Percentiles rank a stretch among this genome's conserved stretches.
Evolutionary conservation across 2,888 invertebrate genomes (phyloP).

Genomic region (Protodeltote pygarga): DNA sequence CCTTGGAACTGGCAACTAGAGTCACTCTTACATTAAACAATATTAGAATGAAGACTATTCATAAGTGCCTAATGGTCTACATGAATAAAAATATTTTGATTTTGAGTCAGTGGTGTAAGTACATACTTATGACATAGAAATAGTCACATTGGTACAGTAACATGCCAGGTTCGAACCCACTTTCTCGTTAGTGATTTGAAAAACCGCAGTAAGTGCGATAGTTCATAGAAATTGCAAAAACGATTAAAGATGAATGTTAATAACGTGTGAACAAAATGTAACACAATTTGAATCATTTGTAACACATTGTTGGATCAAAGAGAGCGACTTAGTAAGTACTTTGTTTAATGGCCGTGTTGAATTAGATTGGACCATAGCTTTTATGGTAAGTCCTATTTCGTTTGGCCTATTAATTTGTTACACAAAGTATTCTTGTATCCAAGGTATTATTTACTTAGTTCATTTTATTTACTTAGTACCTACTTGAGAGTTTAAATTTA

Average conservation of each 20-base stretch:
- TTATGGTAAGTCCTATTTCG: conserved; percentile 52
- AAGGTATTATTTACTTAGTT: conserved; percentile 9
- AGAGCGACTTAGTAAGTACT: conserved; percentile 40
- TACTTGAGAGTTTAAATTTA: conserved; percentile 15
- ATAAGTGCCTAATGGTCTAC: no score
- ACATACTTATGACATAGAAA: no score
- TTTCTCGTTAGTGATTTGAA: no score
- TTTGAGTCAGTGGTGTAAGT: no score
- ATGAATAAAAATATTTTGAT: no score
- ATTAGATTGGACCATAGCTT: conserved; percentile 51
- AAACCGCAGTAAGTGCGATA: no score
- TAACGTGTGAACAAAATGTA: conserved; percentile 22
- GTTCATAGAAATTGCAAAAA: no score
- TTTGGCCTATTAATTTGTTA: conserved; percentile 13
- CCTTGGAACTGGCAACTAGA: no score
- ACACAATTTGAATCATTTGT: conserved; percentile 11
- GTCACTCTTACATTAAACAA: no score
- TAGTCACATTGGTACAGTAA: no score
- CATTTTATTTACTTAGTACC: conserved; percentile 4
- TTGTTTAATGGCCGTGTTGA: conserved; percentile 55
- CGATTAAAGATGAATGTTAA: conserved; percentile 3
- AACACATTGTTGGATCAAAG: conserved; percentile 56
- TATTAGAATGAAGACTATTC: no score
- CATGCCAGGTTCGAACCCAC: no score
- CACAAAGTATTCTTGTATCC: conserved; percentile 20